Conservation (phyloP, 92 coral and sea anemone species). For the Phenganax stokvisi region DNA sequence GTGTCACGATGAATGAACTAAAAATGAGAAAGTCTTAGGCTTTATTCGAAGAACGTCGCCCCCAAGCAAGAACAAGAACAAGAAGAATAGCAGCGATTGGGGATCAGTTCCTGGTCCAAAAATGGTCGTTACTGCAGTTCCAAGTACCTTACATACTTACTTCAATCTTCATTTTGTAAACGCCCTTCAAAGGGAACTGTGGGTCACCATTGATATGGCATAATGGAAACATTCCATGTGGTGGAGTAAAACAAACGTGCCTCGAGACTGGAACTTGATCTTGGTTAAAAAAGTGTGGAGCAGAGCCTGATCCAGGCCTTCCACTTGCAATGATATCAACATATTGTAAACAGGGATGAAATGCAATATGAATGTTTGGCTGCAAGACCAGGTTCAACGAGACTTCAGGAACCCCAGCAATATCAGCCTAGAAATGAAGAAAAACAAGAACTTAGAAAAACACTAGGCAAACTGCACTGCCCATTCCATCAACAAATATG, state of each 20-base stretch:
- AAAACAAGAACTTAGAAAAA: neutral
- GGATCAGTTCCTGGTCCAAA: too few relatives aligned
- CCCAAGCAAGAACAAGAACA: too few relatives aligned
- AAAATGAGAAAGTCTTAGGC: too few relatives aligned
- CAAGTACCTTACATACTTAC: neutral
- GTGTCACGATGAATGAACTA: too few relatives aligned
- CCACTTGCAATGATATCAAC: conserved; percentile 64
- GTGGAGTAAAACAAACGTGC: conserved; percentile 77
- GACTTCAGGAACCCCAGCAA: conserved; percentile 90
- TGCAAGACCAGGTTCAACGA: conserved; percentile 64
- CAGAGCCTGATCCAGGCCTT: conserved; percentile 32
- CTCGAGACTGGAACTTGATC: conserved; percentile 60
- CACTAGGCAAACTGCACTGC: too few relatives aligned
- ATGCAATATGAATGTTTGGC: conserved; percentile 69
- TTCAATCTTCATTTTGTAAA: conserved; percentile 72
- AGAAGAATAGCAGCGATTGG: too few relatives aligned
- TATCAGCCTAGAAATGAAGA: conserved; percentile 62
- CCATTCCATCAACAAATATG: too few relatives aligned
- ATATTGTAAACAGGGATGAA: conserved; percentile 88
- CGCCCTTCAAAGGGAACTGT: conserved; percentile 73
- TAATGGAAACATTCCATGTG: conserved; percentile 66
- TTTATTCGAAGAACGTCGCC: too few relatives aligned
- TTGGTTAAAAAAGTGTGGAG: conserved; percentile 49
- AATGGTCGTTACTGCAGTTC: neutral
- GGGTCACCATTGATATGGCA: conserved; percentile 78